phyloP scores from a whole-genome alignment of 2,888 invertebrate genomes.

The Macrophya alboannulata region DNA sequence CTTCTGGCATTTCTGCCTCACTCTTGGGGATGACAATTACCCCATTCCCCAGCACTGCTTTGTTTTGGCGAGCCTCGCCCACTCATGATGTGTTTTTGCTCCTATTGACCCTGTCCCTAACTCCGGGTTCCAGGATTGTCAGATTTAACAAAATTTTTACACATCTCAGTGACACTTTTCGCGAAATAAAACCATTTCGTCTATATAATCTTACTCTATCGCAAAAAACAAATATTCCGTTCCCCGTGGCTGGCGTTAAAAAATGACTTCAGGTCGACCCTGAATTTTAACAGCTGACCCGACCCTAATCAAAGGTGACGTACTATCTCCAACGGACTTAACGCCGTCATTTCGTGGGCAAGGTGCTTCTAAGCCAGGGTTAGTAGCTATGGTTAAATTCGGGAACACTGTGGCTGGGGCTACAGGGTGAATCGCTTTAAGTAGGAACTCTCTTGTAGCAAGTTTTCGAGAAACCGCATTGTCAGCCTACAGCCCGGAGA shows the following conservation, averaged over 20 bases:
- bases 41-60: not conserved
- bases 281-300: constrained; percentile 46
- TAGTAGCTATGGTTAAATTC: constrained; percentile 9
- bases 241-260: constrained; percentile 14
- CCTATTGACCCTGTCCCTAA: not conserved
- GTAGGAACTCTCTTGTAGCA: constrained; percentile 9
- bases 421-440: constrained; percentile 15
- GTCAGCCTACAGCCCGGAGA: not conserved
- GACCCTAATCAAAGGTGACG: constrained; percentile 43
- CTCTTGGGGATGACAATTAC: constrained; percentile 23
- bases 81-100: not conserved
- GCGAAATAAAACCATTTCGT: constrained; percentile 11
- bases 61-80: not conserved
- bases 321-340: constrained; percentile 43
- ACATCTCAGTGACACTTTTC: not conserved
- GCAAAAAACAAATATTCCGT: not conserved
- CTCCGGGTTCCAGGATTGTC: not conserved
- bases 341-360: constrained; percentile 37
- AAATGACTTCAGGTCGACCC: constrained; percentile 25
- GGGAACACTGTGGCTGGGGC: not conserved
- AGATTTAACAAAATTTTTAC: constrained; percentile 7
- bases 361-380: constrained; percentile 9
- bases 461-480: constrained; percentile 35
- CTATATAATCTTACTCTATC: not conserved
- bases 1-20: constrained; percentile 14